Conservation (phyloP, 2,888 invertebrate species). For the Sceliomorpha sp. region DNA sequence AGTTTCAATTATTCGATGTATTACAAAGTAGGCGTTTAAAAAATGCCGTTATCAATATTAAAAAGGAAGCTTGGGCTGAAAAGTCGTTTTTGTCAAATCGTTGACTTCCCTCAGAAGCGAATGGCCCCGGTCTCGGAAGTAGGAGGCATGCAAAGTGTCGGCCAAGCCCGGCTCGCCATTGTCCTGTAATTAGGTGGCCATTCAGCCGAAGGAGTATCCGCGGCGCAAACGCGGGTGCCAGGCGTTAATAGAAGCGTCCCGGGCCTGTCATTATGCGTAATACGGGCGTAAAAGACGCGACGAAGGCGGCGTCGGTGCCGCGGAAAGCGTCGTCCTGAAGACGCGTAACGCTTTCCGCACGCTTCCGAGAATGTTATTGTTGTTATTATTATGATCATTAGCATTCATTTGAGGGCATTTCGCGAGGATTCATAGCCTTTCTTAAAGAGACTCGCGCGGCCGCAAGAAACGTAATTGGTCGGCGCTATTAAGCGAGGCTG, state of each 20-base stretch:
- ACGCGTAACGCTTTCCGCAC: constrained; percentile 35
- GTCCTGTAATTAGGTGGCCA: constrained; percentile 74
- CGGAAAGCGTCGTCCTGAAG: constrained; percentile 46
- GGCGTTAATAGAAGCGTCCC: constrained; percentile 72
- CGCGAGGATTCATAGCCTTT: constrained; percentile 32
- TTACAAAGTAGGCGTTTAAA: too few species aligned
- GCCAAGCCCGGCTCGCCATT: constrained; percentile 51
- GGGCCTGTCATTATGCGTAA: constrained; percentile 77
- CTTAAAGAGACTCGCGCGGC: constrained; percentile 8
- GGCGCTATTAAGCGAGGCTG: constrained; percentile 38
- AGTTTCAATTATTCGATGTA: too few species aligned
- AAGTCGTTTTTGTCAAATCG: too few species aligned
- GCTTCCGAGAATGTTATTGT: constrained; percentile 58
- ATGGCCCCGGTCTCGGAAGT: too few species aligned
- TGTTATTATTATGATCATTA: constrained; percentile 63
- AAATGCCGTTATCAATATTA: too few species aligned
- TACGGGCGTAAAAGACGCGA: constrained; percentile 65
- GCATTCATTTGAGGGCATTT: constrained; percentile 53
- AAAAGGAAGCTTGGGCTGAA: too few species aligned
- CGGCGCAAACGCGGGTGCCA: constrained; percentile 73
- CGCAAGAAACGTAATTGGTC: constrained; percentile 39
- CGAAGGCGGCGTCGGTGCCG: constrained; percentile 44
- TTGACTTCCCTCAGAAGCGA: too few species aligned
- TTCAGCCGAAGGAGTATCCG: constrained; percentile 67
- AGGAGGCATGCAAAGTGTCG: too few species aligned